phyloP scores from a whole-genome alignment of 2,888 invertebrate species.

The Branchipolynoe longqiensis region DNA sequence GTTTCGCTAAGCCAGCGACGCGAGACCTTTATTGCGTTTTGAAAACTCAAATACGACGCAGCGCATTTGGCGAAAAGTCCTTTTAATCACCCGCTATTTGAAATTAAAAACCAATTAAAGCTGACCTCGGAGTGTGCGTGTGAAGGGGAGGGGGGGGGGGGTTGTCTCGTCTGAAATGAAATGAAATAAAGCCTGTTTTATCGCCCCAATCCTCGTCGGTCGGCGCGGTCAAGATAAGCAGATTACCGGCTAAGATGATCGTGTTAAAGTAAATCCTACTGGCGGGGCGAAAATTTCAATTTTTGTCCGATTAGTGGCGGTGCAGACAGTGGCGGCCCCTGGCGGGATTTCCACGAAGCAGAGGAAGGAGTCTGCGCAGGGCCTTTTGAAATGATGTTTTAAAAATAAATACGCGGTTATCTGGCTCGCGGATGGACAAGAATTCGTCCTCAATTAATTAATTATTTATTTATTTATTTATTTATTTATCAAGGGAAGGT shows the following conservation, averaged over 20 bases:
- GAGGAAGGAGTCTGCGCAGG: no score
- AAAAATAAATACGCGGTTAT: no score
- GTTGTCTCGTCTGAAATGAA: slow-evolving; percentile 9
- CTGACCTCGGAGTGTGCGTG: no score
- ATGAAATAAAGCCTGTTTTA: slow-evolving; percentile 21
- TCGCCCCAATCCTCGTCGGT: slow-evolving; percentile 26
- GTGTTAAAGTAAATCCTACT: slow-evolving; percentile 52
- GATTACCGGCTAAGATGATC: slow-evolving; percentile 44
- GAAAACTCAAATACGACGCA: slow-evolving; percentile 16
- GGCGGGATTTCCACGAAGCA: no score
- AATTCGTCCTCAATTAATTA: no score
- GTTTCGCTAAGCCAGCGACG: background rate
- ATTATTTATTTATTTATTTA: no score
- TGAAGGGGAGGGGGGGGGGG: no score
- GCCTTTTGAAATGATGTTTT: no score
- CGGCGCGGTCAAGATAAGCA: slow-evolving; percentile 47
- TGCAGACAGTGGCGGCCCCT: background rate
- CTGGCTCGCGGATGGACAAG: no score
- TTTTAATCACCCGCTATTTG: slow-evolving; percentile 42
- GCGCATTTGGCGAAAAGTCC: slow-evolving; percentile 27
- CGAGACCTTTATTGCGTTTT: slow-evolving; percentile 45
- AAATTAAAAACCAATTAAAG: slow-evolving; percentile 49
- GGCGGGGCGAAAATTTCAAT: slow-evolving; percentile 54
- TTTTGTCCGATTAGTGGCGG: slow-evolving; percentile 43
- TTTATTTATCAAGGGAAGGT: no score